A percentile compares a stretch with the other conserved stretches of the same genome.
Conservation (phyloP, 2,797 vertebrate genomes). For the Pyrocephalus nanus region DNA sequence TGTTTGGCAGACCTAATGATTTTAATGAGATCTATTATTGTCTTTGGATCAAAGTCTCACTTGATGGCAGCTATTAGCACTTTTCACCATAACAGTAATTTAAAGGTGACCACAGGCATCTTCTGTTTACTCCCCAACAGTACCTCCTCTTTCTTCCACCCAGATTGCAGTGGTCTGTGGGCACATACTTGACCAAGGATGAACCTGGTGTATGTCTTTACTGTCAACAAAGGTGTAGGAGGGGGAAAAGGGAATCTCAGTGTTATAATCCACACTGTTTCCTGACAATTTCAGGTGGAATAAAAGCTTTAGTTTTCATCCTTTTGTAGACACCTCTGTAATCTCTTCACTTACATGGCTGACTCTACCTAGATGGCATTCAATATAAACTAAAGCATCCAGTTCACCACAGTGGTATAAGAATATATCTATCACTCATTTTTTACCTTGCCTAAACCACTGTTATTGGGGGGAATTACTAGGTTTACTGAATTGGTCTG, state of each 20-base stretch:
- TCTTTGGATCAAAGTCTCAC: conserved; percentile 57
- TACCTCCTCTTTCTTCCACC: conserved; percentile 29
- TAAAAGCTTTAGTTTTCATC: conserved; percentile 5
- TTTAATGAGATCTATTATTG: conserved; percentile 57
- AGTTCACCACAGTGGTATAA: not conserved
- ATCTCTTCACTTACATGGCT: not conserved
- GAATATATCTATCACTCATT: not conserved
- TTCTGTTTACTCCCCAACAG: conserved; percentile 61
- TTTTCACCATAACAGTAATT: conserved; percentile 61
- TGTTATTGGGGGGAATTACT: not conserved
- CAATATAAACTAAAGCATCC: not conserved
- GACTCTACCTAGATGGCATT: not conserved
- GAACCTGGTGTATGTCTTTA: conserved; percentile 30
- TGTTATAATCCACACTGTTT: conserved; percentile 18
- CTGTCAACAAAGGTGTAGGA: conserved; percentile 37
- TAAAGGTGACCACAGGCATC: conserved; percentile 59
- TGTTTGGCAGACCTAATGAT: conserved; percentile 20
- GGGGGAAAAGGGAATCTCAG: not conserved
- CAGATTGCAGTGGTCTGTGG: conserved; percentile 17
- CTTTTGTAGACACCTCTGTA: not conserved
- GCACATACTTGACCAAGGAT: conserved; percentile 55
- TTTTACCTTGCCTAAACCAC: not conserved
- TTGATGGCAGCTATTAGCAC: conserved; percentile 54
- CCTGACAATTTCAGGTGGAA: conserved; percentile 39
- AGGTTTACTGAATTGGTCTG: not conserved